Conservation (phyloP, 2,888 invertebrate genomes). For the Cephus pygmeus region DNA sequence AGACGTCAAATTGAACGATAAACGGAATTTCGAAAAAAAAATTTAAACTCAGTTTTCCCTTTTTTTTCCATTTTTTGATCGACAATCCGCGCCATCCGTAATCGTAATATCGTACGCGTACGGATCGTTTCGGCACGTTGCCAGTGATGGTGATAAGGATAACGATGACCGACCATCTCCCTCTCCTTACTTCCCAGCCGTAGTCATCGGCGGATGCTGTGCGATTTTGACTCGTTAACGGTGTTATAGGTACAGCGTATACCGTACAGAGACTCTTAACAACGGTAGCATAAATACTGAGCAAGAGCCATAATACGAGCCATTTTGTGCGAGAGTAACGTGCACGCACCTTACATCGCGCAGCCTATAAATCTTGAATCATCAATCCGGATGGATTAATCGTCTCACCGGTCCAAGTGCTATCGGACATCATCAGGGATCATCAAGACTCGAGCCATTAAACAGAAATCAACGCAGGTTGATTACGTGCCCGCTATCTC, state of each 20-base stretch:
- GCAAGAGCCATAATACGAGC: not conserved
- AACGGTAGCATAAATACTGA: not conserved
- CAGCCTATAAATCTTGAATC: constrained; percentile 38
- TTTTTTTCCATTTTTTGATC: no score
- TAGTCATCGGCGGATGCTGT: no score
- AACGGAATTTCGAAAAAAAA: not conserved
- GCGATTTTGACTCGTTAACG: no score
- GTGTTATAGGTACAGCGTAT: not conserved
- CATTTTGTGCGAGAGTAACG: no score
- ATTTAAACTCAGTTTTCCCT: not conserved
- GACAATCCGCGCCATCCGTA: no score
- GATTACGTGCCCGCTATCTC: constrained; percentile 27
- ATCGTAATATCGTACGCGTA: no score
- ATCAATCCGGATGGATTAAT: constrained; percentile 29
- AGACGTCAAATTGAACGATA: not conserved
- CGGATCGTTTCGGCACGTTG: not conserved
- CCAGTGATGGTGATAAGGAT: no score
- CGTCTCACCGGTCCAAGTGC: constrained; percentile 11
- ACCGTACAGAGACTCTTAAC: not conserved
- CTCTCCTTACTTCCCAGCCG: no score
- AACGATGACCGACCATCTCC: no score
- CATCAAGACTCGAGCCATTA: constrained; percentile 39
- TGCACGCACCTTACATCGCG: not conserved
- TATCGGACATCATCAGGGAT: constrained; percentile 38
- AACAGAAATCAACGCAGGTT: constrained; percentile 44